Evolutionary conservation across 2,113 vertebrate genomes (phyloP), one percentile per base, ranked within the genome.

Genomic region (Helogale parvula): DNA sequence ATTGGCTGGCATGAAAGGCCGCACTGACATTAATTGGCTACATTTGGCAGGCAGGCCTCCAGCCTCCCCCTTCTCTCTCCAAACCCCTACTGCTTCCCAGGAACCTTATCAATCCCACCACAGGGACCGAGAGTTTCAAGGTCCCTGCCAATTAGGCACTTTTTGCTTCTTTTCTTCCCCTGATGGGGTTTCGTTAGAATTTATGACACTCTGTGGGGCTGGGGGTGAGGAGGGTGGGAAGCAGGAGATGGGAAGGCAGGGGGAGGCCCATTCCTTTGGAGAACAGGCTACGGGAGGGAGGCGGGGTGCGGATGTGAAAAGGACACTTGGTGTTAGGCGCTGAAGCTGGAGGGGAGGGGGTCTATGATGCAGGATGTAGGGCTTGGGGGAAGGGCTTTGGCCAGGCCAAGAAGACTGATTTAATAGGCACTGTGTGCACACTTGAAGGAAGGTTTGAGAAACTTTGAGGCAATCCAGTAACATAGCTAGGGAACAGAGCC

Each of bases 1-100:
- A 98, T 98, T 98, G 98, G 98, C 97, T 98, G 98, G 98, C 98
- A 98, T 98, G 98, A 98, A 98, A 98, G 96, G 96, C 97, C 98
- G 98, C 96, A 94, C 98, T 98, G 98, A 97, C 98, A 98, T 98
- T 98, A 98, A 98, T 98, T 97, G 98, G 98, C 98, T 98, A 98
- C 71, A 98, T 98, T 98, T 98, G 98, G 98, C 98, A 98, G 17
- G 86, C 98, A 85, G 96, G 63, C 93, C 86, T 35, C 96, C 98
- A 89, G 83, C 57, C 66, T 96, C 83, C 88, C 98, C 97, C 97
- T 94, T 96, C 94, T 92, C 92, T 79, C 93, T 94, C 79, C 7
- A 97, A 95, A 88, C 95, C 91, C 88, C 60, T 97, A 95, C 97
- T 0, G 89, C 98, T 98, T 98, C 98, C 97, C 98, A 90, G 98